Evolutionary conservation across 2,797 vertebrate species (phyloP), one percentile per base, ranked within the genome.

Genomic region (Manis pentadactyla): DNA sequence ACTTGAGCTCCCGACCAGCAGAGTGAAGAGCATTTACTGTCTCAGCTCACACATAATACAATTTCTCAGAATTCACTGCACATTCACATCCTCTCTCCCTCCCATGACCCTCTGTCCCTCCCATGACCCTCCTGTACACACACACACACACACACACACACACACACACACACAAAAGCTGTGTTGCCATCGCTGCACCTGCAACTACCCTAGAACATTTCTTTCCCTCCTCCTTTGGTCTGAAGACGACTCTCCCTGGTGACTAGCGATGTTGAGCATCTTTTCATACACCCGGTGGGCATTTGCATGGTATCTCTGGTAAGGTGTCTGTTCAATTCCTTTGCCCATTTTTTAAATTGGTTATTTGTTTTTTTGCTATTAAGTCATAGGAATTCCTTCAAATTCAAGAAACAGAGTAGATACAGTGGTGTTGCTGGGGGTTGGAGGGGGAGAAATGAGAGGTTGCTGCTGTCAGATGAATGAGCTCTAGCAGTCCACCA

Each of bases 271-370:
- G 18, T 21, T 5, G 9, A 21, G 3, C n/a, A 89, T 19, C 21
- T 71, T 84, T 59, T 87, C 71, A 79, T 12, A 34, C 1, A 49
- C 5, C 11, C 12, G 2, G 42, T 63, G 49, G 25, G 14, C 34
- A 59, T 59, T 19, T 77, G 27, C 14, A 57, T 25, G 6, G 83
- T 63, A 39, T 87, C 59, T 81, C 63, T 71, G 84, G 64, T 92
- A n/a, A 93, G 92, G 84, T 59, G 2, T 53, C 49, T 42, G 1
- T 69, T 93, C 1, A 4, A 18, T 83, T 92, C 7, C n/a, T 95
- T 93, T 29, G 53, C 34, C 19, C 1, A 55, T 49, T 78, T 92
- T 96, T 55, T 74, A 88, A 59, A 7, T 91, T 78, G n/a, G 19
- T n/a, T 64, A 18, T 77, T 68, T 42, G 61, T 59, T 74, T 77